Conservation (phyloP, 2,888 invertebrate species). For the Priocnemis perturbator region DNA sequence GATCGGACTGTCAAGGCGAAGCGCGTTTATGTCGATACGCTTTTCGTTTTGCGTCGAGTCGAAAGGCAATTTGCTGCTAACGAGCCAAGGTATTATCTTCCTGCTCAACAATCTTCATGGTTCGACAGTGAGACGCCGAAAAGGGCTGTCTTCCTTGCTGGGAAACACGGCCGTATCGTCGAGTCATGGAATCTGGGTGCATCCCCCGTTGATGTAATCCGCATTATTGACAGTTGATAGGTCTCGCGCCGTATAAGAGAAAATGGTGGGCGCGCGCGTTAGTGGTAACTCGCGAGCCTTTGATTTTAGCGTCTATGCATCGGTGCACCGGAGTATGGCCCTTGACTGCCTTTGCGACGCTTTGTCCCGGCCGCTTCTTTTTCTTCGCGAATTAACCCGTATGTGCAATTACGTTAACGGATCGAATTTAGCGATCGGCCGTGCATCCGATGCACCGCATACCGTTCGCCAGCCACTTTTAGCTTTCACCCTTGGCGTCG, state of each 20-base stretch:
- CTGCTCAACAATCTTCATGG: no score
- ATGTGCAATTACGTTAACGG: constrained; percentile 50
- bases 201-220: constrained; percentile 30
- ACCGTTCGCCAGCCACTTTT: no score
- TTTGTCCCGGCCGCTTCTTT: constrained; percentile 12
- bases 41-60: no score
- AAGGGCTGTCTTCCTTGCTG: background rate
- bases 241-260: constrained; percentile 39
- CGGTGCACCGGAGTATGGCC: constrained; percentile 32
- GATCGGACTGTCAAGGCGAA: no score
- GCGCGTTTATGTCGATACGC: no score
- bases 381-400: constrained; percentile 44
- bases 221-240: constrained; percentile 50
- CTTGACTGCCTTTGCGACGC: constrained; percentile 32
- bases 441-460: background rate
- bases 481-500: no score
- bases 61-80: no score
- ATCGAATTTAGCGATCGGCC: constrained; percentile 46
- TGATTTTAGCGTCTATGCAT: constrained; percentile 47
- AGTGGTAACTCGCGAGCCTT: constrained; percentile 41
- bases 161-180: no score
- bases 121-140: no score
- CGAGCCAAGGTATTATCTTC: no score
- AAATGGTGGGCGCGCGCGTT: constrained; percentile 43
- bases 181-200: no score